Base-by-base conservation (phyloP, 1,140 invertebrate genomes). In the Euborellia annulipes region DNA sequence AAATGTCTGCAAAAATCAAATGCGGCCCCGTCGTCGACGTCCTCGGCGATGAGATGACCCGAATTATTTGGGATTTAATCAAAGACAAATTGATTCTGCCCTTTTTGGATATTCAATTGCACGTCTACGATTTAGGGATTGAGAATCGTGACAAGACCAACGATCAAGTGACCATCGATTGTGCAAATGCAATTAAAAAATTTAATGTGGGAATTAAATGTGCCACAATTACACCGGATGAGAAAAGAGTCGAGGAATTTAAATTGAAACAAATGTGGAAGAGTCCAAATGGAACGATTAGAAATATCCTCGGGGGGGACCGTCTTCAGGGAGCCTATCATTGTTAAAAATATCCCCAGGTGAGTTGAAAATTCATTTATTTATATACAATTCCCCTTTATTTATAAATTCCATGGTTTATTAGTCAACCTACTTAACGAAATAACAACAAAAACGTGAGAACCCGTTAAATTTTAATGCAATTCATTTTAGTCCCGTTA, bases 231-330 rank as follows among this genome's bases (percentile, higher is more conserved):
- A 98, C 94, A 2, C 94, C 95, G 2, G 95, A 98, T 68, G 94
- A 98, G 61, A 85, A 85, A 19, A 68, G 85, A 60, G 82, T 88
- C 0, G 76, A 82, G 70, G 95, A 98, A 68, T 98, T 98, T 58
- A 91, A 92, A 0, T 66, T 98, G 53, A 97, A 98, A 62, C 76
- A 97, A 66, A 98, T 98, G 95, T 98, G 95, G 95, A 92, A 90
- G 61, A 93, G 88, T 36, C 95, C 95, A 0, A 98, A 98, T 65
- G 95, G 95, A 44, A 98, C 95, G 9, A 98, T 98, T 52, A 77
- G 95, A 58, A 98, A 98, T 62, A 97, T 98, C 56, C 70, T 98
- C 3, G n/a, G 94, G 94, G 11, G 93, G 94, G 40, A 97, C 93
- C 3, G 92, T 97, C 0, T 82, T 82, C 58, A 76, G 94, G 50